These are phyloP conservation scores for Arvicanthis niloticus DNA, from an alignment of 2,113 vertebrate genomes.

Conservation along the genomic window DNA sequence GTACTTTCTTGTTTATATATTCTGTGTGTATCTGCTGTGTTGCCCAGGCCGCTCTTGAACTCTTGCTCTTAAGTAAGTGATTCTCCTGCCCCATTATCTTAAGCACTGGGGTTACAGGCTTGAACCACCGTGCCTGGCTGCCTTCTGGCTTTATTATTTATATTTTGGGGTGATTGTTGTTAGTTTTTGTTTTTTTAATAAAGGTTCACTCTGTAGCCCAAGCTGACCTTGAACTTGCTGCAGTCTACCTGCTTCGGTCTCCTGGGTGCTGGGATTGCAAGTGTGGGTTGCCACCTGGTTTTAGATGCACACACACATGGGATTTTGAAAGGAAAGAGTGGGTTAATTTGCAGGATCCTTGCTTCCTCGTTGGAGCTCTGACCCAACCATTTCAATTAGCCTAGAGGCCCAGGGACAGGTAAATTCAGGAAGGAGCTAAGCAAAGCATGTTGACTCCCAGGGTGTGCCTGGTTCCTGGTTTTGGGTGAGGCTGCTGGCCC, in stretches of 20 bases:
- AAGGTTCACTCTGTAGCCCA: not conserved
- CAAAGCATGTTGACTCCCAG: constrained; percentile 75
- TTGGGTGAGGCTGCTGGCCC: not conserved
- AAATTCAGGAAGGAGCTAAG: constrained; percentile 66
- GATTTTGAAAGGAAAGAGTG: constrained; percentile 13
- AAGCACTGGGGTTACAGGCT: not conserved
- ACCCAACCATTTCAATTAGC: not conserved
- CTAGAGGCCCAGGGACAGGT: constrained; percentile 28
- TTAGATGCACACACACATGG: constrained; percentile 56
- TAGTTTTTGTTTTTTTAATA: not conserved
- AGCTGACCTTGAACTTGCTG: not conserved
- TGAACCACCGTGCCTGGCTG: not conserved
- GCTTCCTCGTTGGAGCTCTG: not conserved
- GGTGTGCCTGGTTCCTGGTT: constrained; percentile 51
- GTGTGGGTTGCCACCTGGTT: not conserved
- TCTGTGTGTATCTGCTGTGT: not conserved
- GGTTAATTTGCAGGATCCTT: not conserved
- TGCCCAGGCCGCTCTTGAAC: not conserved
- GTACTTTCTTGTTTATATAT: not conserved
- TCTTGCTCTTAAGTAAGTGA: not conserved
- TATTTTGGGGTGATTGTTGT: not conserved
- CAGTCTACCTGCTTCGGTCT: not conserved
- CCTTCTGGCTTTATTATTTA: not conserved
- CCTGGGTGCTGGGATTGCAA: not conserved
- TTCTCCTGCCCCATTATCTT: not conserved